Conservation (phyloP, 2,888 invertebrate species). For the Tenthredo notha region DNA sequence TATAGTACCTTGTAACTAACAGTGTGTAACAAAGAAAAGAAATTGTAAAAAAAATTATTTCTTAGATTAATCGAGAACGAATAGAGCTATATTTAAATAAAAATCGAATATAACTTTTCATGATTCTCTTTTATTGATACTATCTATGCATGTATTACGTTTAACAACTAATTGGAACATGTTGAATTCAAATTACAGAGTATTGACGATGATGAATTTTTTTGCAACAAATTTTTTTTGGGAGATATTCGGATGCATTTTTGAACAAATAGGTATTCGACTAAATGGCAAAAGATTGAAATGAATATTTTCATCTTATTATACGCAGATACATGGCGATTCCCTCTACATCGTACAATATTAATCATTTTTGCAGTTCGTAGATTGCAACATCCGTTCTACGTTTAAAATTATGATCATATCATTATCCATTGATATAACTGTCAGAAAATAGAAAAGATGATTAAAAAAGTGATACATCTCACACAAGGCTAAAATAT, state of each 20-base stretch:
- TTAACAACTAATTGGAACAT: not conserved
- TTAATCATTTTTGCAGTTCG: not conserved
- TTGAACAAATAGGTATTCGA: not conserved
- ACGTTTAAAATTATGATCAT: not conserved
- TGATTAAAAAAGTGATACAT: not conserved
- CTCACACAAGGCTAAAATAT: not conserved
- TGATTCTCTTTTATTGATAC: conserved; percentile 1
- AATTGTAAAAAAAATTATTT: conserved; percentile 34
- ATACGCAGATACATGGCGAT: not conserved
- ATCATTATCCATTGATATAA: not conserved
- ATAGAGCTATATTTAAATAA: conserved; percentile 53
- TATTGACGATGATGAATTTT: no score
- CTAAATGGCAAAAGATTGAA: not conserved
- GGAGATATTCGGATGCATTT: not conserved
- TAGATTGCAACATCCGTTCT: not conserved
- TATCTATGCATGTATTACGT: not conserved
- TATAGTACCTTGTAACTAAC: not conserved
- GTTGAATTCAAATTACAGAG: not conserved
- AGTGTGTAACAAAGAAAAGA: conserved; percentile 5
- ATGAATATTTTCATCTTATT: not conserved
- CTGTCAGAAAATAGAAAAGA: not conserved
- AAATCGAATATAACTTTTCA: conserved; percentile 47
- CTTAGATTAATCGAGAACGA: conserved; percentile 24
- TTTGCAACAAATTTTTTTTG: no score
- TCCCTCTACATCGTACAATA: not conserved